Percentiles rank a stretch among this genome's conserved stretches.
phyloP scores from a whole-genome alignment of 1,140 invertebrate genomes.

The Radopholus similis region DNA sequence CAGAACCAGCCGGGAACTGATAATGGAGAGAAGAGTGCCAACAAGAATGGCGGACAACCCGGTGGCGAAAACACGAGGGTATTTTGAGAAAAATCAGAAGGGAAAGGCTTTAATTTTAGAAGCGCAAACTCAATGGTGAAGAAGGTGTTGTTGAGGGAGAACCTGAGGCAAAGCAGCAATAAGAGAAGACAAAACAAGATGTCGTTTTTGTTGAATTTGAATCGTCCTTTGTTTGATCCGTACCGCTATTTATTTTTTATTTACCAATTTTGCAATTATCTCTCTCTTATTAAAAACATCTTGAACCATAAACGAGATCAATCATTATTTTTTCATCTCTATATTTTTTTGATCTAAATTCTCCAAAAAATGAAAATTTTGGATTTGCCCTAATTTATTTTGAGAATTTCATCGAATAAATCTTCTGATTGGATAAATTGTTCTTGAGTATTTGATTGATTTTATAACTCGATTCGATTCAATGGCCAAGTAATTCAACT shows the following conservation, averaged over 20 bases:
- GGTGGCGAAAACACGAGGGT: conserved; percentile 10
- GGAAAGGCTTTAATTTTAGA: conserved; percentile 9
- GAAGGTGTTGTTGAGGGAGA: background rate
- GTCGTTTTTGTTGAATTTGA: background rate
- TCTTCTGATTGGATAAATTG: too few species aligned
- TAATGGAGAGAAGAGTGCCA: conserved; percentile 2
- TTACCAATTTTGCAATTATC: too few species aligned
- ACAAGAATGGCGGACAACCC: background rate
- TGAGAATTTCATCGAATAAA: too few species aligned
- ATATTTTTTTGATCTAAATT: too few species aligned
- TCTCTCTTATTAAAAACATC: too few species aligned
- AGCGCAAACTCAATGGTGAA: conserved; percentile 22
- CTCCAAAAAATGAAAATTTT: too few species aligned
- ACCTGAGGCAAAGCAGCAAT: background rate
- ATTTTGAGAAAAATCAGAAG: background rate
- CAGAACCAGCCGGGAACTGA: conserved; percentile 2
- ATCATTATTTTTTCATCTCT: too few species aligned
- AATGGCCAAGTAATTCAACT: too few species aligned
- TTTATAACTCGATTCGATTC: too few species aligned
- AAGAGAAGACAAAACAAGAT: conserved; percentile 1
- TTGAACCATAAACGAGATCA: too few species aligned
- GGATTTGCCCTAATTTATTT: too few species aligned
- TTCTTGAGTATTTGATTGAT: too few species aligned
- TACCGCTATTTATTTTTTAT: conserved; percentile 1
- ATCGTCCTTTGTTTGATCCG: background rate